Conservation (phyloP, 2,888 invertebrate genomes). For the Saturnia japonica region DNA sequence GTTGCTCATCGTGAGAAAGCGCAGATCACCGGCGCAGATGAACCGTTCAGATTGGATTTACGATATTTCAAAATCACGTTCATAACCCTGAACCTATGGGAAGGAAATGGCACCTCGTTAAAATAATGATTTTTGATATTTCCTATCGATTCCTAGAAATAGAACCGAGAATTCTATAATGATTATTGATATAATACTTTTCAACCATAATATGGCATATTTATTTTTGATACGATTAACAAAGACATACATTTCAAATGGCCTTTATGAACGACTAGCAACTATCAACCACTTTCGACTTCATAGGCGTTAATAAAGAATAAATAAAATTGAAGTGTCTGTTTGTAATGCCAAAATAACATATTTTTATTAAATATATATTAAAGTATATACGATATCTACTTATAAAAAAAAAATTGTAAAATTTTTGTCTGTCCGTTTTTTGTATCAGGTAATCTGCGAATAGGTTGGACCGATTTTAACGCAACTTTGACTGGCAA, state of each 20-base stretch:
- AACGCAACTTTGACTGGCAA: no score
- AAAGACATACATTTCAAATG: not conserved
- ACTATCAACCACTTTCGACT: no score
- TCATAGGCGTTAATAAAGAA: no score
- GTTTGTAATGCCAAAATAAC: no score
- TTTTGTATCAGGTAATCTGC: no score
- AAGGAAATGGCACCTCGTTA: conserved; percentile 65
- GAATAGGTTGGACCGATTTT: no score
- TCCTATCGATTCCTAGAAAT: not conserved
- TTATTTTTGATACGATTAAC: not conserved
- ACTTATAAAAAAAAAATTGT: no score
- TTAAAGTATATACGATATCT: no score
- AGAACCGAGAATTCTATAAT: not conserved
- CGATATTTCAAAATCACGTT: conserved; percentile 76
- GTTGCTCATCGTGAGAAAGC: conserved; percentile 66
- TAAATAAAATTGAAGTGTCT: no score
- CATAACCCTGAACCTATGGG: conserved; percentile 72
- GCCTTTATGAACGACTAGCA: no score
- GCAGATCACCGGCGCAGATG: conserved; percentile 60
- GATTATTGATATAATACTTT: not conserved
- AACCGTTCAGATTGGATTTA: conserved; percentile 71
- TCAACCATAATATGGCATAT: not conserved
- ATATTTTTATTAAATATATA: no score
- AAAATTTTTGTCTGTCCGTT: no score
- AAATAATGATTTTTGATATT: conserved; percentile 37